Percentiles rank a stretch among this genome's conserved stretches.
Conservation (phyloP, 2,888 invertebrate genomes). For the Germaria angustata region DNA sequence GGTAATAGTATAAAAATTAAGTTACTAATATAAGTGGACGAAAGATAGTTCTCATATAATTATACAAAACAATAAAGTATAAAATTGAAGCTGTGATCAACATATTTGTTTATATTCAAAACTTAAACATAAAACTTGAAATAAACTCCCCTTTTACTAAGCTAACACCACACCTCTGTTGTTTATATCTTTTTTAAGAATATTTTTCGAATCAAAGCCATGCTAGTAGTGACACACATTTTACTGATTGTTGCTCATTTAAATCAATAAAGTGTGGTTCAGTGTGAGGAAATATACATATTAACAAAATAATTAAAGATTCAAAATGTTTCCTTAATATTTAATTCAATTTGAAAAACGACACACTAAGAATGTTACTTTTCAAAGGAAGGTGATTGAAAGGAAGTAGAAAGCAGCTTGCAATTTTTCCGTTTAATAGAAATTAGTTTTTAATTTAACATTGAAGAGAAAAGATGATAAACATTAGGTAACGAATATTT, state of each 20-base stretch:
- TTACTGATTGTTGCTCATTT: neutral
- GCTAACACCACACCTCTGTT: neutral
- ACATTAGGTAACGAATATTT: neutral
- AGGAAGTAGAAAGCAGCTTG: conserved; percentile 16
- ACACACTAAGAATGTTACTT: neutral
- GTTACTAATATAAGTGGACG: neutral
- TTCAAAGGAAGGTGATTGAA: neutral
- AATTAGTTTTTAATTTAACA: neutral
- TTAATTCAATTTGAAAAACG: conserved; percentile 27
- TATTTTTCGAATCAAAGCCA: conserved; percentile 2
- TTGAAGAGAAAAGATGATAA: neutral
- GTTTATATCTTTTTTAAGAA: neutral
- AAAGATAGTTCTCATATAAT: too few relatives aligned
- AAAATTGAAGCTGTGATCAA: neutral
- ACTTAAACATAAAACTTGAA: too few relatives aligned
- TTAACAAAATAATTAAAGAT: conserved; percentile 45
- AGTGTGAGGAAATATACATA: neutral
- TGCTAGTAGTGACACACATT: neutral
- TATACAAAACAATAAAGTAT: neutral
- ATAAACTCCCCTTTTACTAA: neutral
- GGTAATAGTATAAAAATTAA: neutral
- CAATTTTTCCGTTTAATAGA: conserved; percentile 11
- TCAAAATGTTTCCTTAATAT: conserved; percentile 33
- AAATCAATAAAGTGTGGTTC: conserved; percentile 46
- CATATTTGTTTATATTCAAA: too few relatives aligned